A percentile compares a stretch with the other conserved stretches of the same genome.
These are phyloP conservation scores for Diplazon laetatorius DNA, from an alignment of 2,888 invertebrate species.

Conservation along the genomic window DNA sequence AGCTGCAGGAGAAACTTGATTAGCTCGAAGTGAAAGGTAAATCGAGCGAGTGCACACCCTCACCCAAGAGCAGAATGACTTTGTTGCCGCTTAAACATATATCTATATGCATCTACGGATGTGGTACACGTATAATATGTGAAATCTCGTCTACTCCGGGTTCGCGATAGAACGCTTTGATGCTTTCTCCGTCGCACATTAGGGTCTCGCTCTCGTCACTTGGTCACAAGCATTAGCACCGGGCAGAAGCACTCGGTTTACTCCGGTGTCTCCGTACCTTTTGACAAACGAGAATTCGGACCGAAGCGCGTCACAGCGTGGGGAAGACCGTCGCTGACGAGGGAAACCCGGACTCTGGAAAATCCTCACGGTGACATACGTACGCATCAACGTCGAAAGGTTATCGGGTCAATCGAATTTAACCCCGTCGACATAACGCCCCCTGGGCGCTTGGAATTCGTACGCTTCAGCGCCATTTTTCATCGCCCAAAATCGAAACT, in stretches of 20 bases:
- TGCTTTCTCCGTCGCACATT: constrained; percentile 38
- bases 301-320: background rate
- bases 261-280: constrained; percentile 21
- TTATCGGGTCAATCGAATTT: constrained; percentile 60
- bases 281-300: constrained; percentile 34
- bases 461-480: constrained; percentile 4
- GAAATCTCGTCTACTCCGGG: background rate
- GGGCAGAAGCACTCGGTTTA: constrained; percentile 33
- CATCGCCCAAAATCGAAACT: constrained; percentile 26
- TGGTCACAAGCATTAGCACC: constrained; percentile 14
- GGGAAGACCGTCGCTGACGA: constrained; percentile 12
- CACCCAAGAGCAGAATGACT: background rate
- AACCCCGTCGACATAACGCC: constrained; percentile 41
- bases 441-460: constrained; percentile 8
- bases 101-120: background rate
- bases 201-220: constrained; percentile 38
- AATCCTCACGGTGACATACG: constrained; percentile 5
- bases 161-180: constrained; percentile 34
- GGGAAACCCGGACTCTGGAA: constrained; percentile 27
- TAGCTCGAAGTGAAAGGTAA: too few species aligned
- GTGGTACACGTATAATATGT: background rate
- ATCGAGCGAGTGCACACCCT: too few species aligned
- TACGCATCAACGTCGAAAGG: constrained; percentile 53
- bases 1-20: too few species aligned
- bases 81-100: background rate